Base-by-base conservation (phyloP, 2,113 vertebrate genomes). In the Gorsachius goisagi region DNA sequence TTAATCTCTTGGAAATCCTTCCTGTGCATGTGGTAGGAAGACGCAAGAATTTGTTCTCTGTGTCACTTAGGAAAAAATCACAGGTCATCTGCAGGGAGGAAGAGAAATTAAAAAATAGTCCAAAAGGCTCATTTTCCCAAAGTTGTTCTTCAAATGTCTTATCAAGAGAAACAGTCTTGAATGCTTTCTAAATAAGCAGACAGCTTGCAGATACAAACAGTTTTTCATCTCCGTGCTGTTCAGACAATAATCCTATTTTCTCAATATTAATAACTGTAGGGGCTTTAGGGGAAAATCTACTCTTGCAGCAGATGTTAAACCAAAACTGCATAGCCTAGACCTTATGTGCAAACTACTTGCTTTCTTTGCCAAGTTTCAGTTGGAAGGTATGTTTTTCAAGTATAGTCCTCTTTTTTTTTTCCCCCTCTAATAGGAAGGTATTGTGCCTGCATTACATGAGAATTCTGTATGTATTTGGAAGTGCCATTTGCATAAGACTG, bases 241-340 rank as follows among this genome's bases (percentile, higher is more conserved):
- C 80, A 85, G 89, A 35, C 37, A 68, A 66, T 87, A 91, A 97
- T 93, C 84, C 66, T 85, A 28, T 97, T 94, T 97, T 85, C 66
- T 85, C 89, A 76, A 12, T 93, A 93, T 92, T 89, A 93, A 89
- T 93, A 95, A 88, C 92, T 45, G 21, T n/a, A 85, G 84, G 45
- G 37, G 49, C 71, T 95, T 92, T 76, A 83, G 28, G 59, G 32
- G 63, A 14, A 59, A 91, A 82, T 39, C 88, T 69, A 19, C 74
- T 89, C 84, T 44, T 88, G 71, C 71, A 92, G 86, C 95, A 96
- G 87, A 53, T 85, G 74, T 69, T 59, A 53, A 87, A 76, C 58
- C n/a, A 32, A 55, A 90, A 37, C 49, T 75, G 44, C 64, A 41
- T 32, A 30, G 35, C 76, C 45, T 85, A 56, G 56, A n/a, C 33